phyloP scores from a whole-genome alignment of 1,140 invertebrate genomes.

The Polyergus mexicanus region DNA sequence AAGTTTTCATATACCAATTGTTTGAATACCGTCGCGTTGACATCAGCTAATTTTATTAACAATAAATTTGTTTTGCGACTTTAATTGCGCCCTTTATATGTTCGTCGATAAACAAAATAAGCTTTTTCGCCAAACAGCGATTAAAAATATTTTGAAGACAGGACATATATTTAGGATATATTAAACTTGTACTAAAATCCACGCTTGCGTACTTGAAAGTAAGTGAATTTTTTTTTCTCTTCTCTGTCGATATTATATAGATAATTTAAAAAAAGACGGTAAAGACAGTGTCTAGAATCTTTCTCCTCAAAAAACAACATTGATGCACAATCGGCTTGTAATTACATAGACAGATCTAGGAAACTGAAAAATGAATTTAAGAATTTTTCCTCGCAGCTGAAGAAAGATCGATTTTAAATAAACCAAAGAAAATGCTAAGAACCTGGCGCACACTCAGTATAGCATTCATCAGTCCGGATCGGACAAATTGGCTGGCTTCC shows the following conservation, averaged over 20 bases:
- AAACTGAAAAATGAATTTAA: background rate
- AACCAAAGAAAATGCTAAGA: background rate
- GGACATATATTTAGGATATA: background rate
- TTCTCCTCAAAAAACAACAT: background rate
- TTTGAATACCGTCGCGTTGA: background rate
- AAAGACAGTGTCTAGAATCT: background rate
- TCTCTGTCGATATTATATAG: background rate
- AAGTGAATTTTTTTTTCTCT: background rate
- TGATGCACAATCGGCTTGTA: background rate
- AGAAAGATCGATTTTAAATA: background rate
- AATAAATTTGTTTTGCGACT: background rate
- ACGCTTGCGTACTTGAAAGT: background rate
- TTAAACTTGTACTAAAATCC: background rate
- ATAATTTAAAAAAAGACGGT: background rate
- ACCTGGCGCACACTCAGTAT: background rate
- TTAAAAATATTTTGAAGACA: background rate
- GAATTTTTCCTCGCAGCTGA: background rate
- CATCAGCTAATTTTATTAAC: background rate
- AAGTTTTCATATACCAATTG: background rate
- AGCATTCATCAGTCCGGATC: constrained; percentile 42
- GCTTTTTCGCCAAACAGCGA: background rate
- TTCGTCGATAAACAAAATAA: background rate
- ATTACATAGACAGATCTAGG: background rate
- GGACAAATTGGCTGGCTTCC: constrained; percentile 47
- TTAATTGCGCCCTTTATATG: background rate